These are phyloP conservation scores for Phenacoccus solenopsis DNA, from an alignment of 1,140 invertebrate species.

Conservation along the genomic window DNA sequence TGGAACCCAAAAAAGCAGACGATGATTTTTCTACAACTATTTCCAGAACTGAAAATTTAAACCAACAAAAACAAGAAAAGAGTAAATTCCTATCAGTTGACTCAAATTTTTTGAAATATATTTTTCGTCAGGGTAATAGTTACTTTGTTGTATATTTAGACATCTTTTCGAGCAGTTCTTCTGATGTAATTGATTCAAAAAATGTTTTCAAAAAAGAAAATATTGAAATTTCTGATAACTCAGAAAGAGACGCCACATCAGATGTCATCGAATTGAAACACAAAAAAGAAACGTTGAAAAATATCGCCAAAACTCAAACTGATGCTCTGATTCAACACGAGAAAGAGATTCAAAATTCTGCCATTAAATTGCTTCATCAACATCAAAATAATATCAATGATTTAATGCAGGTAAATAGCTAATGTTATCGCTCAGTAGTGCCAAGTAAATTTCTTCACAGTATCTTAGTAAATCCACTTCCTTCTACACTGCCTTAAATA, in stretches of 20 bases:
- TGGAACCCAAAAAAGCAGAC: background rate
- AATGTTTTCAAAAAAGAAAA: background rate
- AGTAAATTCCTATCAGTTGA: background rate
- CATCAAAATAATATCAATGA: background rate
- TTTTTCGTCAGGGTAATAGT: background rate
- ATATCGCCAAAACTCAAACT: background rate
- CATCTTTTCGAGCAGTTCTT: too few relatives aligned
- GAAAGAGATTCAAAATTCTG: constrained; percentile 6
- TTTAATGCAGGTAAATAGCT: background rate
- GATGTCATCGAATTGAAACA: background rate
- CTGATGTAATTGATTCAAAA: too few relatives aligned
- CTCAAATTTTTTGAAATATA: background rate
- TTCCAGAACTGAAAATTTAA: background rate
- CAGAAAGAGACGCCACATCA: background rate
- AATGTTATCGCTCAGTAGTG: too few relatives aligned
- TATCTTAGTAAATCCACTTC: too few relatives aligned
- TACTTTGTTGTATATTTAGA: too few relatives aligned
- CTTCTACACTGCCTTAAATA: too few relatives aligned
- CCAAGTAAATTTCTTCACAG: too few relatives aligned
- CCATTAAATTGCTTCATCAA: background rate
- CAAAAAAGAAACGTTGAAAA: background rate
- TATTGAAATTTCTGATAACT: background rate
- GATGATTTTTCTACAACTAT: background rate
- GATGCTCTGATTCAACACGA: background rate
- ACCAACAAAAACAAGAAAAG: background rate